Percentiles rank a stretch among this genome's conserved stretches.
These are phyloP conservation scores for Butastur rufipennis DNA, from an alignment of 2,113 vertebrate genomes.

Conservation along the genomic window DNA sequence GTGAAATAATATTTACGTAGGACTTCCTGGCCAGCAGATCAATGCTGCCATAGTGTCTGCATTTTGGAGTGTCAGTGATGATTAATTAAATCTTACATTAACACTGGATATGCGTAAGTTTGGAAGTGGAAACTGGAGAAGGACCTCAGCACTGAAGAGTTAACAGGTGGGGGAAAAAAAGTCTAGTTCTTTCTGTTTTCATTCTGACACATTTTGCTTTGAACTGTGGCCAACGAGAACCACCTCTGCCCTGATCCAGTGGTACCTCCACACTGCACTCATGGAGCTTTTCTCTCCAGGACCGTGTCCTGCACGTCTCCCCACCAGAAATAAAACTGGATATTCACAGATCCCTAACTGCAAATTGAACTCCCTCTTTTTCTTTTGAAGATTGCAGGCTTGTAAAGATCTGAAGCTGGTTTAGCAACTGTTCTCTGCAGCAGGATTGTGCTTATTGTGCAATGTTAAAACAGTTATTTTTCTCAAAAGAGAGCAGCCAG, in stretches of 20 bases:
- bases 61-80: neutral
- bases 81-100: neutral
- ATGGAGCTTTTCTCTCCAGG: accelerated
- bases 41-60: neutral
- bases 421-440: neutral
- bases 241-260: neutral
- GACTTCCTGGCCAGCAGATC: neutral
- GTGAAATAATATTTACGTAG: neutral
- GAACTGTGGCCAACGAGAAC: neutral
- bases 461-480: neutral
- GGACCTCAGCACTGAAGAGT: neutral
- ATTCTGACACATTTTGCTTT: neutral
- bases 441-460: neutral
- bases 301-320: neutral
- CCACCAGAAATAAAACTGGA: neutral
- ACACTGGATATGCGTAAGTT: neutral
- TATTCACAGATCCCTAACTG: neutral
- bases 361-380: neutral
- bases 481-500: neutral
- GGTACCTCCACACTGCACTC: neutral
- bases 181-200: neutral
- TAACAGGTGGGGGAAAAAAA: neutral
- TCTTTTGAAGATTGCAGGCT: neutral
- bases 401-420: neutral
- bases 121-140: neutral